Evolutionary conservation across 2,797 vertebrate genomes (phyloP).

Genomic region (Knipowitschia caucasica): DNA sequence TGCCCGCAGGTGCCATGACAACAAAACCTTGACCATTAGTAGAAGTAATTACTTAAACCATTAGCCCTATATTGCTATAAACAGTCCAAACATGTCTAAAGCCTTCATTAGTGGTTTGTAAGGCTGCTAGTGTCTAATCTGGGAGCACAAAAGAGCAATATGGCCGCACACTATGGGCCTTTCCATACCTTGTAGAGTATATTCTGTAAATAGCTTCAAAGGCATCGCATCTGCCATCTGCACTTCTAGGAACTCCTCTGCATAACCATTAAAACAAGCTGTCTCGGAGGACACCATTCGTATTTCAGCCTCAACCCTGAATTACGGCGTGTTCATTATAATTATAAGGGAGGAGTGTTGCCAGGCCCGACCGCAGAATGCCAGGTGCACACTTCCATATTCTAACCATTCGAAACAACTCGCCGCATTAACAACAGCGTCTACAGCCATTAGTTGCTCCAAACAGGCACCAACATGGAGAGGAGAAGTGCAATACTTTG

Average conservation of each 20-base stretch:
- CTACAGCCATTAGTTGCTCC: slow-evolving; percentile 66
- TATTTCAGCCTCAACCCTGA: slow-evolving; percentile 78
- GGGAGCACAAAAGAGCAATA: slow-evolving; percentile 57
- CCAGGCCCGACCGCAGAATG: slow-evolving; percentile 71
- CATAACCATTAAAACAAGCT: slow-evolving; percentile 79
- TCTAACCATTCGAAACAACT: slow-evolving; percentile 72
- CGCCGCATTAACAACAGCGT: slow-evolving; percentile 68
- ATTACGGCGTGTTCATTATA: slow-evolving; percentile 79
- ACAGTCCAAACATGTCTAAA: slow-evolving; percentile 30
- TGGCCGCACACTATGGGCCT: slow-evolving; percentile 55
- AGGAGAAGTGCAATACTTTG: slow-evolving; percentile 72
- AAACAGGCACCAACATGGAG: slow-evolving; percentile 58
- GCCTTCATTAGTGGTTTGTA: slow-evolving; percentile 36
- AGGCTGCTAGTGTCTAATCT: slow-evolving; percentile 40
- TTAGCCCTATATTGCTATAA: slow-evolving; percentile 20
- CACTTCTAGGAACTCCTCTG: slow-evolving; percentile 79
- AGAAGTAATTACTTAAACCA: slow-evolving; percentile 20
- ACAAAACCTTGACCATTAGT: slow-evolving; percentile 15
- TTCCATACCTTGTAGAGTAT: slow-evolving; percentile 71
- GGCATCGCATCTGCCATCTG: slow-evolving; percentile 75
- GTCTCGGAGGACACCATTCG: slow-evolving; percentile 79
- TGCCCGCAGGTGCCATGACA: slow-evolving; percentile 12
- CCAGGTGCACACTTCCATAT: slow-evolving; percentile 77
- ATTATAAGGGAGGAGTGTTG: slow-evolving; percentile 79
- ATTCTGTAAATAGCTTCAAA: slow-evolving; percentile 78